These are phyloP conservation scores for Scelioninae gen. 1 DNA, from an alignment of 2,888 invertebrate species.

Conservation along the genomic window DNA sequence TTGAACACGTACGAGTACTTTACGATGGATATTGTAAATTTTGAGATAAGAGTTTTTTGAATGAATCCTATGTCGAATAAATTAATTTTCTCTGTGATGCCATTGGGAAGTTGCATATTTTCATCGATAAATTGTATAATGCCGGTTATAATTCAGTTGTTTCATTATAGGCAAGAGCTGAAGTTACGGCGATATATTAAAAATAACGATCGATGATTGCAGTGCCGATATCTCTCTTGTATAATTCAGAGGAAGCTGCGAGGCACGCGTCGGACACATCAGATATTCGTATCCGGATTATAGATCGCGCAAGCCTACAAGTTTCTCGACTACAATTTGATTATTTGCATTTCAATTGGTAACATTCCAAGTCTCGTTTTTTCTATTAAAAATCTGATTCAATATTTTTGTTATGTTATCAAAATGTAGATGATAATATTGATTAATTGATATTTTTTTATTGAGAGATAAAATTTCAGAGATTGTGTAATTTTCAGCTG, in stretches of 20 bases:
- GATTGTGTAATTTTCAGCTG: too few relatives aligned
- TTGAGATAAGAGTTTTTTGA: too few relatives aligned
- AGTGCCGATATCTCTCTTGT: constrained; percentile 36
- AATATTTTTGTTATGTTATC: too few relatives aligned
- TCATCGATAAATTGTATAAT: too few relatives aligned
- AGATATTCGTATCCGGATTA: constrained; percentile 32
- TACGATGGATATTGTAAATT: too few relatives aligned
- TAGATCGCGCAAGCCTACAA: constrained; percentile 9
- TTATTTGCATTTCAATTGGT: constrained; percentile 34
- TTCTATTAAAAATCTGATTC: constrained; percentile 10
- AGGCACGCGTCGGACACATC: constrained; percentile 41
- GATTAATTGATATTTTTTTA: too few relatives aligned
- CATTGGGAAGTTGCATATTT: too few relatives aligned
- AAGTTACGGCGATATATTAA: constrained; percentile 13
- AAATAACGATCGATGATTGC: constrained; percentile 37
- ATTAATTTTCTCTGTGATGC: too few relatives aligned
- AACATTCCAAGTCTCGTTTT: constrained; percentile 10
- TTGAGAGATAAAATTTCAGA: too few relatives aligned
- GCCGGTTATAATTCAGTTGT: background rate
- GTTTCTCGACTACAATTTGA: constrained; percentile 3
- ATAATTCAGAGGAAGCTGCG: constrained; percentile 52
- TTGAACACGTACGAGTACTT: too few relatives aligned
- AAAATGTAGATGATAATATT: too few relatives aligned
- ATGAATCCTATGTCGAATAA: too few relatives aligned
- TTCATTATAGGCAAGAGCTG: background rate